Evolutionary conservation across 2,888 invertebrate genomes (phyloP), one percentile per base, ranked within the genome.

Genomic region (Hirtodrosophila trivittata): DNA sequence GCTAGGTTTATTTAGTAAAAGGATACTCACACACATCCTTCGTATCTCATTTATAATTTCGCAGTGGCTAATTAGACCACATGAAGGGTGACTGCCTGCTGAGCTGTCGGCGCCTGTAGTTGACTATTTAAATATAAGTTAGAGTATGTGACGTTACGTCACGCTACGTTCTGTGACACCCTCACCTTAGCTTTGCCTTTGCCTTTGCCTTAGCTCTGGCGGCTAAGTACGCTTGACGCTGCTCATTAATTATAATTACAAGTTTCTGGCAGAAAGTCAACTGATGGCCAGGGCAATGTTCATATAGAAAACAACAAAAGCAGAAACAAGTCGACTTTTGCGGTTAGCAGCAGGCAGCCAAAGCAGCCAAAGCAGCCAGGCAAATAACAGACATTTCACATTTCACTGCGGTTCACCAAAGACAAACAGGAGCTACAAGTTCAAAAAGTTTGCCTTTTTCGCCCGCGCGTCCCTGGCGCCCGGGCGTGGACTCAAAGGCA

Each of bases 191-290:
- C 13, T 12, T 1, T 16, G 28, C 26, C 32, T 18, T 28, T 21
- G 26, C 38, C 41, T 38, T 30, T 25, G 45, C 56, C 57, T 51
- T 45, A 39, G 35, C 55, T 30, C 25, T 26, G 39, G 21, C 28
- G 16, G 69, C 32, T 35, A 67, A 65, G 63, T 58, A 55, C 57
- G 47, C 58, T 65, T 67, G 83, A 51, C 62, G 56, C 51, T 56
- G 60, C 75, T 81, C 84, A 81, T 83, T 81, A 80, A 81, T 81
- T 83, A 81, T 75, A 84, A 81, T 83, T 77, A 82, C 66, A 67
- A 67, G 65, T 39, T 63, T 54, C 59, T 52, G 52, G 28, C 56
- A 60, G 30, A 69, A 64, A 51, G 49, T 45, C 47, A 42, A 49
- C 16, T 5, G 46, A 12, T 46, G 38, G 18, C n/a, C 18, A 18